Base-by-base conservation (phyloP, 1,140 invertebrate species). In the Aphidius gifuensis region DNA sequence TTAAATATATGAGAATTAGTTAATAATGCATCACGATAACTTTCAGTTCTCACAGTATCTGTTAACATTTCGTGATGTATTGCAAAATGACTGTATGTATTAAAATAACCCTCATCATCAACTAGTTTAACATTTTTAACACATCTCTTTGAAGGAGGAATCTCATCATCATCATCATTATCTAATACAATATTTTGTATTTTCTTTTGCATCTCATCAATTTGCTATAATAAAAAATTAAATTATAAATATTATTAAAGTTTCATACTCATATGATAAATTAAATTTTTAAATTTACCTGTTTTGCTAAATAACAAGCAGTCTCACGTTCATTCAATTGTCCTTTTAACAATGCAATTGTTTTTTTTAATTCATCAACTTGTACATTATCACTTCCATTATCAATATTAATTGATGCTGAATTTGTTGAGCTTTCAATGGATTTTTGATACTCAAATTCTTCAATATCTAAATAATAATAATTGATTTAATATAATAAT, bases 11-110 rank as follows among this genome's bases (percentile, higher is more conserved):
- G 78, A 11, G 80, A 79, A 74, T 99, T 99, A 46, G 88, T 87
- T 51, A 94, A 80, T 69, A 99, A 90, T n/a, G 97, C 94, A 81
- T 96, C 90, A 65, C 91, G 85, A 79, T 99, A 99, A 64, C 93
- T 93, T 76, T 92, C 85, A 9, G 97, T 99, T 62, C 97, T 83
- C 8, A 97, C 87, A 82, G 88, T 90, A 82, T 99, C 97, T 64
- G 87, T 89, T 9, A 96, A 79, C 93, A 96, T 96, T 74, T 94
- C 94, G 81, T 97, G 93, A 84, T 99, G 97, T 73, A 99, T 99
- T 9, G 92, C 91, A 84, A 96, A 98, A 82, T 99, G 95, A 62
- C 94, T 92, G 79, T 99, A 99, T 5, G 94, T 93, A 75, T 90
- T 92, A 74, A 99, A 99, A 80, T 98, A 98, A 65, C 87, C 85